Conservation (phyloP, 2,113 vertebrate genomes). For the Microcebus tavaratra region DNA sequence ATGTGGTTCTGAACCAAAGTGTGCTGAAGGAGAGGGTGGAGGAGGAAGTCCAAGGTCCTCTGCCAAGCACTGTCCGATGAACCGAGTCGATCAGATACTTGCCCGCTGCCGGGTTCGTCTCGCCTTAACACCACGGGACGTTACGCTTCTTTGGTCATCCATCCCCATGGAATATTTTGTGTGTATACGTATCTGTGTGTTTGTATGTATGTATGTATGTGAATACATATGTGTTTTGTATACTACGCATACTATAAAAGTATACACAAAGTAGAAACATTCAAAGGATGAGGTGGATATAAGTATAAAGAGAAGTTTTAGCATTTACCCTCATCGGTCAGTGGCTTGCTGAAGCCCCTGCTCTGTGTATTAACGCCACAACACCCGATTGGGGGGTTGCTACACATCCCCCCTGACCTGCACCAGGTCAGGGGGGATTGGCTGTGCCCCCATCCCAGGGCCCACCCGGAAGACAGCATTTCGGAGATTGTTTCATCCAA, state of each 20-base stretch:
- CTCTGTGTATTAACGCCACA: background rate
- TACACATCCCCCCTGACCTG: background rate
- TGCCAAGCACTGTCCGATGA: background rate
- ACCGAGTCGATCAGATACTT: background rate
- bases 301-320: background rate
- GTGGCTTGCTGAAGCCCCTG: background rate
- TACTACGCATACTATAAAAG: background rate
- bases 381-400: background rate
- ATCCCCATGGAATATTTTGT: background rate
- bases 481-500: background rate
- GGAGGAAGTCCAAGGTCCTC: background rate
- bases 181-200: background rate
- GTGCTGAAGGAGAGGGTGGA: background rate
- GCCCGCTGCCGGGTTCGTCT: background rate
- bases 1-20: background rate
- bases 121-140: background rate
- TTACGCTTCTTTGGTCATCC: background rate
- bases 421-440: rapidly evolving
- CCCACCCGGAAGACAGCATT: background rate
- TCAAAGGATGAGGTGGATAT: background rate
- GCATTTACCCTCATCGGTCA: background rate
- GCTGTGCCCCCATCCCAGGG: background rate
- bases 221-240: background rate
- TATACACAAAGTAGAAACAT: background rate
- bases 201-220: background rate